Conservation (phyloP, 2,797 vertebrate genomes). For the Loris lydekkerianus region DNA sequence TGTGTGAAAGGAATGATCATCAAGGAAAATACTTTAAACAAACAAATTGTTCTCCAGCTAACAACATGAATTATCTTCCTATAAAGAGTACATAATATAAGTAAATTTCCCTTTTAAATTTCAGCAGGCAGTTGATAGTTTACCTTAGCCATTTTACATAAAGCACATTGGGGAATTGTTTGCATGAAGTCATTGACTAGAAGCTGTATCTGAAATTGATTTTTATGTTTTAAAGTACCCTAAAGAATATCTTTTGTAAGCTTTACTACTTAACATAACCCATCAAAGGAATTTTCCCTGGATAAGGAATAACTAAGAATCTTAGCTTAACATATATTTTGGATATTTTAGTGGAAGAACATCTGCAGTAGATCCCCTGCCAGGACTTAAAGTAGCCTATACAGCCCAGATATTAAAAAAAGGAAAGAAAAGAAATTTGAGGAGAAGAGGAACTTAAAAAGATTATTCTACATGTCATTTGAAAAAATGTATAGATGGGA, state of each 20-base stretch:
- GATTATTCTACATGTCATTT: background rate
- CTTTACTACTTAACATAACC: constrained; percentile 22
- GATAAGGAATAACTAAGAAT: constrained; percentile 29
- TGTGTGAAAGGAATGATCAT: background rate
- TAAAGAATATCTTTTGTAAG: constrained; percentile 1
- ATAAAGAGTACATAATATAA: background rate
- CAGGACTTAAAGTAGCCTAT: background rate
- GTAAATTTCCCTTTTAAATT: background rate
- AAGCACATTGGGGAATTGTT: constrained; percentile 43
- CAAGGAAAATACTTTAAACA: constrained; percentile 49
- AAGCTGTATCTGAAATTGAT: constrained; percentile 60
- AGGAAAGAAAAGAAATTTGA: constrained; percentile 46
- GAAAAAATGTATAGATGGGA: background rate
- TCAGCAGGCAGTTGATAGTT: constrained; percentile 37
- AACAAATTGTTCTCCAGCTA: background rate
- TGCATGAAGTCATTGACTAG: background rate
- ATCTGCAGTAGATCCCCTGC: constrained; percentile 3
- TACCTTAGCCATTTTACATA: constrained; percentile 18
- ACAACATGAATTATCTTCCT: background rate
- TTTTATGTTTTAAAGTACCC: constrained; percentile 60
- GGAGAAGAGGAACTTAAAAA: background rate
- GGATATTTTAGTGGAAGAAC: constrained; percentile 42
- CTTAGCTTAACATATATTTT: constrained; percentile 10
- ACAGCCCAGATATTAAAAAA: background rate
- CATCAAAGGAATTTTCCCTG: background rate